These are phyloP conservation scores for silkworm (Bombyx mori) DNA, from an alignment of 1,140 invertebrate genomes.

Conservation along the genomic window DNA sequence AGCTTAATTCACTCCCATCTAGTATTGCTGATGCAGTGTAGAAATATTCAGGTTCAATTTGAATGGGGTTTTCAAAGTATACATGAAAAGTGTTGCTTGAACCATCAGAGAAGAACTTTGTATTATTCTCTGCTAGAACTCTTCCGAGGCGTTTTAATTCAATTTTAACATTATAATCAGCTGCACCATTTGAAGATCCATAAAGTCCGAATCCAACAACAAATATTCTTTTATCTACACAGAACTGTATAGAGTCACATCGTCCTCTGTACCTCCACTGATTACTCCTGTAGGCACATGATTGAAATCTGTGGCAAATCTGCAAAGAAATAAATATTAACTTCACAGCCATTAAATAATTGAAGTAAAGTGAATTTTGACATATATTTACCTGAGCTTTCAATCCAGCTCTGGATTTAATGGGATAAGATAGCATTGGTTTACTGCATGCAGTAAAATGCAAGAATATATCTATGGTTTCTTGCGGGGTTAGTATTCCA, in stretches of 20 bases:
- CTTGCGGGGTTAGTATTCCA: slow-evolving; percentile 88
- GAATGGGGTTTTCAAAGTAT: slow-evolving; percentile 93
- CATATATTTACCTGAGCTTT: slow-evolving; percentile 82
- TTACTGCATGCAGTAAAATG: slow-evolving; percentile 89
- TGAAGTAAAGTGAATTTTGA: neutral
- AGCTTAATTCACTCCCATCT: slow-evolving; percentile 92
- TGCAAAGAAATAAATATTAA: slow-evolving; percentile 49
- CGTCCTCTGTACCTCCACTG: slow-evolving; percentile 94
- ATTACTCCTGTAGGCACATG: slow-evolving; percentile 95
- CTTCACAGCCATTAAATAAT: slow-evolving; percentile 8
- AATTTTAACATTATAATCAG: slow-evolving; percentile 92
- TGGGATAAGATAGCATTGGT: slow-evolving; percentile 85
- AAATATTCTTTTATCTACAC: slow-evolving; percentile 92
- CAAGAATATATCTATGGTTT: slow-evolving; percentile 93
- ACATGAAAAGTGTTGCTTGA: slow-evolving; percentile 95
- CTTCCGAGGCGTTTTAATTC: slow-evolving; percentile 89
- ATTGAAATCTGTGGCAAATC: slow-evolving; percentile 95
- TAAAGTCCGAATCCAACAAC: slow-evolving; percentile 94
- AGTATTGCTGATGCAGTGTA: slow-evolving; percentile 92
- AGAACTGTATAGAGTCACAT: slow-evolving; percentile 94
- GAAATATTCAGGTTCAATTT: slow-evolving; percentile 91
- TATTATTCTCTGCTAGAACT: slow-evolving; percentile 89
- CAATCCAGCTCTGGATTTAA: slow-evolving; percentile 85
- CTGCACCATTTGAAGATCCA: slow-evolving; percentile 91
- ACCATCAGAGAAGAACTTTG: slow-evolving; percentile 94